Evolutionary conservation across 1,140 invertebrate species (phyloP).

Genomic region (Telenomus remus): DNA sequence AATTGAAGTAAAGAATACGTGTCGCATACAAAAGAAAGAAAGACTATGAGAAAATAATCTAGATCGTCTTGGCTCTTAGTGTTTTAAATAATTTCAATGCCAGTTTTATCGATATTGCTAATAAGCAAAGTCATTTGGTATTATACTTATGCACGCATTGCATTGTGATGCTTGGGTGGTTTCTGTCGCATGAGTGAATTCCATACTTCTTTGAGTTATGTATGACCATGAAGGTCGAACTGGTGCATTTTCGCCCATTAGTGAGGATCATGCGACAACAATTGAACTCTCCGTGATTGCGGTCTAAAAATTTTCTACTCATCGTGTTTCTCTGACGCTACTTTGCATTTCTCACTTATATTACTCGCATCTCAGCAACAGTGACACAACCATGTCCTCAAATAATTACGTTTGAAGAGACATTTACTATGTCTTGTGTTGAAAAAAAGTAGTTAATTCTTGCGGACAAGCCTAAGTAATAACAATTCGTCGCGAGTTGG

Average conservation of each 20-base stretch:
- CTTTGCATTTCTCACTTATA: too few relatives aligned
- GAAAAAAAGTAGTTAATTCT: too few relatives aligned
- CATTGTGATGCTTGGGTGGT: constrained; percentile 54
- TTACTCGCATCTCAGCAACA: too few relatives aligned
- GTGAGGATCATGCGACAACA: constrained; percentile 17
- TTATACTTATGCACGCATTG: constrained; percentile 55
- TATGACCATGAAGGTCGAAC: constrained; percentile 30
- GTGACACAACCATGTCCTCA: too few relatives aligned
- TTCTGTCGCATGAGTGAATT: constrained; percentile 51
- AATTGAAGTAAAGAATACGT: constrained; percentile 24
- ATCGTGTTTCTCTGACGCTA: too few relatives aligned
- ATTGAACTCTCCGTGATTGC: not conserved
- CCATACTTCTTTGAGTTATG: constrained; percentile 41
- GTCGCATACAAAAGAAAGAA: constrained; percentile 43
- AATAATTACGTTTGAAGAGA: too few relatives aligned
- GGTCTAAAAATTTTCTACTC: too few relatives aligned
- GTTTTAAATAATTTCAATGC: constrained; percentile 59
- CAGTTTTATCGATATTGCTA: constrained; percentile 43
- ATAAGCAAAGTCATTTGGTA: constrained; percentile 51
- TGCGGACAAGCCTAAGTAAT: too few relatives aligned
- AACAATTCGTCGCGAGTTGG: too few relatives aligned
- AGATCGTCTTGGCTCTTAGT: constrained; percentile 43
- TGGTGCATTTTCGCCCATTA: constrained; percentile 25
- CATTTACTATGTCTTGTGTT: too few relatives aligned
- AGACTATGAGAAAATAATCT: constrained; percentile 51